Evolutionary conservation across 1,140 invertebrate genomes (phyloP), one percentile per base, ranked within the genome.

Genomic region (Linepithema humile): DNA sequence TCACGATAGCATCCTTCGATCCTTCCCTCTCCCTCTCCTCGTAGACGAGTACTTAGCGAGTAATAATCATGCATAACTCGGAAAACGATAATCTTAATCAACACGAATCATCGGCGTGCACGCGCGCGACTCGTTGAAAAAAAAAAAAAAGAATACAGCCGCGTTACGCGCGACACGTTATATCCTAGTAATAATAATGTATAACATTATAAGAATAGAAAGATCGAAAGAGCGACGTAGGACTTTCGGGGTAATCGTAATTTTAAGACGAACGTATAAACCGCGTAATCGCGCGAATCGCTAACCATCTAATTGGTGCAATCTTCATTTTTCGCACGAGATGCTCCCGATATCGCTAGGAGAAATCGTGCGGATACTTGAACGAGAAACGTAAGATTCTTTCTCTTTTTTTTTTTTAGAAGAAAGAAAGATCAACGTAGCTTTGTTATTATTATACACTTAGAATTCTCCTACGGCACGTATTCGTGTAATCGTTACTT

Each of bases 131-230:
- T 48, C 26, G 57, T 48, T 62, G 40, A 59, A 23, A 15, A 35
- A 62, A 20, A 23, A n/a, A 3, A 45, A n/a, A n/a, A n/a, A n/a
- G n/a, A n/a, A n/a, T n/a, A n/a, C n/a, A n/a, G n/a, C n/a, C 38
- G 4, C 53, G 20, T 72, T 72, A 43, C 40, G 40, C 40, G 73
- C 57, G 38, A 69, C 62, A 29, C 75, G 62, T 69, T 80, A 70
- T 80, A 70, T 80, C 26, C 48, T 80, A 80, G 38, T 57, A 67
- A 78, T 80, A 69, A 78, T 75, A 78, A 45, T 53, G 53, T 29
- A 4, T 69, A 55, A 69, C 65, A 32, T 32, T 55, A 40, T 78
- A 43, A 53, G 62, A n/a, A 45, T 26, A 64, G 64, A 69, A 64
- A 55, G 6, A 80, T 43, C 35, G 75, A 80, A 70, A n/a, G 17